Evolutionary conservation across 1,140 invertebrate genomes (phyloP).

Genomic region (Conus betulinus): DNA sequence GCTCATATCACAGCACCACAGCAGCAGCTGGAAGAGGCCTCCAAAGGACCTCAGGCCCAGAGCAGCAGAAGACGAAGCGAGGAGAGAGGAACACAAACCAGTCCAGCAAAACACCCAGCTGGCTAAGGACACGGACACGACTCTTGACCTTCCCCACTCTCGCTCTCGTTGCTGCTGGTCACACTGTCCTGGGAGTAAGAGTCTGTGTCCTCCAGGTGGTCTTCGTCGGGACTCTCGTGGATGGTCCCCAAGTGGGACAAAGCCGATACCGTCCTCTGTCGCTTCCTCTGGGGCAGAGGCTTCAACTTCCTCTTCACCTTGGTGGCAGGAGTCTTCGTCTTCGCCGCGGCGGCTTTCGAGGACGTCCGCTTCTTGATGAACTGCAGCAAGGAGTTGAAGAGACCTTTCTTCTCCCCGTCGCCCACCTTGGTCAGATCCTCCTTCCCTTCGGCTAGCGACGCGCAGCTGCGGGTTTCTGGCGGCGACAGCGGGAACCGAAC

Average conservation of each 20-base stretch:
- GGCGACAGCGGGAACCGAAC: constrained; percentile 26
- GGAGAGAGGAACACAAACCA: background rate
- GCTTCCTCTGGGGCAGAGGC: constrained; percentile 62
- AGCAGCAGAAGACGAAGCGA: background rate
- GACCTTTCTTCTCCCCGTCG: constrained; percentile 60
- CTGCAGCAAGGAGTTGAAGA: constrained; percentile 65
- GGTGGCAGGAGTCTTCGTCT: background rate
- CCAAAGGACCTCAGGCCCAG: background rate
- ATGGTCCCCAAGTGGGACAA: constrained; percentile 72
- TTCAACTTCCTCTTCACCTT: constrained; percentile 70
- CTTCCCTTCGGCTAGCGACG: constrained; percentile 32
- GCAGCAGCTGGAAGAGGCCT: background rate
- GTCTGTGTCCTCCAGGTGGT: constrained; percentile 60
- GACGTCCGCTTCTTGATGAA: constrained; percentile 66
- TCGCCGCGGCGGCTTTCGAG: constrained; percentile 16
- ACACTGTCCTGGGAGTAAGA: constrained; percentile 64
- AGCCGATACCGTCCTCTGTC: constrained; percentile 69
- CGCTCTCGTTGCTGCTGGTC: constrained; percentile 45
- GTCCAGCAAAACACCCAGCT: background rate
- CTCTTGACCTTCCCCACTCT: constrained; percentile 33
- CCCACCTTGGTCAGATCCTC: constrained; percentile 41
- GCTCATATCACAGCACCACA: background rate
- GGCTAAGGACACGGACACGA: constrained; percentile 21
- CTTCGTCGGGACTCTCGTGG: constrained; percentile 70
- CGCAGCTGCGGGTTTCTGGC: constrained; percentile 39